Conservation (phyloP, 1,140 invertebrate species). For the Argopecten irradians region DNA sequence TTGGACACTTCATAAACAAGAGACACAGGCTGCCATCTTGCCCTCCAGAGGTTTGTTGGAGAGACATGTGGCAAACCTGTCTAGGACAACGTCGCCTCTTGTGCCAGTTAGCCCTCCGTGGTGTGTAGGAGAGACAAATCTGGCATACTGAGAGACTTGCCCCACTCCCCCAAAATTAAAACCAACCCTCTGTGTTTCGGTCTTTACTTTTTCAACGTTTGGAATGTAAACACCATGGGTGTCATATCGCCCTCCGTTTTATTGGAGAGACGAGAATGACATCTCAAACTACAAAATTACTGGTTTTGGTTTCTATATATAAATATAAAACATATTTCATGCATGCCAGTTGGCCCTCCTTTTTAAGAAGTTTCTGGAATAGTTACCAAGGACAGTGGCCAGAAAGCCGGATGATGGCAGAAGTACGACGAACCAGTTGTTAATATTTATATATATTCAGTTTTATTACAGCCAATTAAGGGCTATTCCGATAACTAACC, state of each 20-base stretch:
- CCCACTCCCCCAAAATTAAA: background rate
- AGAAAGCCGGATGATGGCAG: slow-evolving; percentile 32
- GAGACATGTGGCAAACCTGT: slow-evolving; percentile 49
- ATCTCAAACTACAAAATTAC: slow-evolving; percentile 45
- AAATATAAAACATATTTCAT: background rate
- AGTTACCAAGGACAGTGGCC: slow-evolving; percentile 41
- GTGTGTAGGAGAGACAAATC: slow-evolving; percentile 52
- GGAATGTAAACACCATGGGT: slow-evolving; percentile 32
- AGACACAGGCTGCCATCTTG: slow-evolving; percentile 49
- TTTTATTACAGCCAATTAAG: slow-evolving; percentile 43
- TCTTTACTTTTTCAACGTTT: slow-evolving; percentile 28
- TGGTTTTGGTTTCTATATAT: slow-evolving; percentile 30
- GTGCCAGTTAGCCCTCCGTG: slow-evolving; percentile 65
- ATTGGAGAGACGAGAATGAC: slow-evolving; percentile 55
- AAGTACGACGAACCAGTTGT: background rate
- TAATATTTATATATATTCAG: background rate
- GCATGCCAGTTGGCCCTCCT: slow-evolving; percentile 54
- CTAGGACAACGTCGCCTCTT: background rate
- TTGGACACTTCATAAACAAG: background rate
- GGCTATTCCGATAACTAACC: slow-evolving; percentile 48
- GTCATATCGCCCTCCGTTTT: slow-evolving; percentile 55
- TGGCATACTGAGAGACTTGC: slow-evolving; percentile 37
- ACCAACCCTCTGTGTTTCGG: slow-evolving; percentile 15
- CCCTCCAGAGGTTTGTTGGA: slow-evolving; percentile 51
- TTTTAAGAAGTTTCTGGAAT: slow-evolving; percentile 51